A percentile compares a stretch with the other conserved stretches of the same genome.
These are phyloP conservation scores for Mesaphorura yosii DNA, from an alignment of 1,140 invertebrate species.

Conservation along the genomic window DNA sequence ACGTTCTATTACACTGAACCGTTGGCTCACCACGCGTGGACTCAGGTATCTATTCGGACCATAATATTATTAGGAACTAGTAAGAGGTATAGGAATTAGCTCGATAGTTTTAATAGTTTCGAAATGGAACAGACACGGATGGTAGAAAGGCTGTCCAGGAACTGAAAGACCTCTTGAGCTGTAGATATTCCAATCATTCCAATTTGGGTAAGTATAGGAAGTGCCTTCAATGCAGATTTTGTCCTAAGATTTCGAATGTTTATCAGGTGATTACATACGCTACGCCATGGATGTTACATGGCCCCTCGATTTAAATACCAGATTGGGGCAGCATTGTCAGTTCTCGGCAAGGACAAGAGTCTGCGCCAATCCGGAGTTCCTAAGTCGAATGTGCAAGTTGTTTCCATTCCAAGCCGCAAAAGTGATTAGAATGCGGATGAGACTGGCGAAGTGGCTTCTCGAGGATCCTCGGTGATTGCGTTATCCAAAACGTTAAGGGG, in stretches of 20 bases:
- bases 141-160: conserved; percentile 49
- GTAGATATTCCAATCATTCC: conserved; percentile 52
- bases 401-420: conserved; percentile 83
- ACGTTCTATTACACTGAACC: conserved; percentile 40
- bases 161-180: conserved; percentile 58
- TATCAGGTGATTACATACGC: neutral
- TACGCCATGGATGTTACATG: conserved; percentile 32
- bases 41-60: conserved; percentile 16
- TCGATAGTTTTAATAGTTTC: too few relatives aligned
- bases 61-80: too few relatives aligned
- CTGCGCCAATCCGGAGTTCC: conserved; percentile 63
- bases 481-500: too few relatives aligned
- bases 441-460: conserved; percentile 56
- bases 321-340: conserved; percentile 60
- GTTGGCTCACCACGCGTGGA: conserved; percentile 27
- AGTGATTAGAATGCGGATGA: conserved; percentile 60
- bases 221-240: neutral
- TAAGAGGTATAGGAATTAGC: too few relatives aligned
- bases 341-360: conserved; percentile 58
- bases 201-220: conserved; percentile 44
- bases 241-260: conserved; percentile 1
- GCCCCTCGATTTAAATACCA: conserved; percentile 55
- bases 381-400: conserved; percentile 61
- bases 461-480: conserved; percentile 58
- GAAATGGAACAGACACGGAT: too few relatives aligned